A percentile compares a stretch with the other conserved stretches of the same genome.
Evolutionary conservation across 2,888 invertebrate genomes (phyloP).

Genomic region (Lydus trimaculatus): DNA sequence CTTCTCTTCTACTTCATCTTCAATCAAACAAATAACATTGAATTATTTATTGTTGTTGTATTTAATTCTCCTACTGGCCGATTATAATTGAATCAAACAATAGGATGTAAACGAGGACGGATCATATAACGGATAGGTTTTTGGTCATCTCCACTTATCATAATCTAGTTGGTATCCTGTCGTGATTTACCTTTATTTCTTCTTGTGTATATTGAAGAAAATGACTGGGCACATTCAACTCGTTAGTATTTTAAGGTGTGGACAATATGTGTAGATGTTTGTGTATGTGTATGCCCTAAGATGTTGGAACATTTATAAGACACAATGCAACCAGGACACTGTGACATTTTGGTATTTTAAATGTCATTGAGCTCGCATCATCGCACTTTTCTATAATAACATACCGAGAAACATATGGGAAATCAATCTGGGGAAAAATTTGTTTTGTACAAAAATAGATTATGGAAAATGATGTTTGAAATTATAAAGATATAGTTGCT

Average conservation of each 20-base stretch:
- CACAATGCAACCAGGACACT: constrained; percentile 26
- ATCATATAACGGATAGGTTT: constrained; percentile 28
- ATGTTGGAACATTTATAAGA: constrained; percentile 21
- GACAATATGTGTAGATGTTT: constrained; percentile 31
- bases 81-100: constrained; percentile 34
- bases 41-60: constrained; percentile 18
- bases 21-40: constrained; percentile 9
- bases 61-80: constrained; percentile 18
- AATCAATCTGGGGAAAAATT: not conserved
- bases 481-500: not conserved
- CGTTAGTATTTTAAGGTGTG: constrained; percentile 51
- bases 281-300: constrained; percentile 31
- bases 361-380: constrained; percentile 24
- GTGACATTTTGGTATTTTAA: constrained; percentile 34
- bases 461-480: too few species aligned
- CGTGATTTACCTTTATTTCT: constrained; percentile 25
- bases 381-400: constrained; percentile 2
- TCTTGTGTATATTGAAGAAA: constrained; percentile 12
- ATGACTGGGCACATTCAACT: constrained; percentile 49
- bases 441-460: too few species aligned
- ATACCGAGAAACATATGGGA: not conserved
- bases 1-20: not conserved
- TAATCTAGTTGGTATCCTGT: constrained; percentile 39
- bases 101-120: constrained; percentile 27
- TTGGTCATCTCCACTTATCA: constrained; percentile 32